phyloP scores from a whole-genome alignment of 2,113 vertebrate genomes.

The Dunckerocampus dactyliophorus region DNA sequence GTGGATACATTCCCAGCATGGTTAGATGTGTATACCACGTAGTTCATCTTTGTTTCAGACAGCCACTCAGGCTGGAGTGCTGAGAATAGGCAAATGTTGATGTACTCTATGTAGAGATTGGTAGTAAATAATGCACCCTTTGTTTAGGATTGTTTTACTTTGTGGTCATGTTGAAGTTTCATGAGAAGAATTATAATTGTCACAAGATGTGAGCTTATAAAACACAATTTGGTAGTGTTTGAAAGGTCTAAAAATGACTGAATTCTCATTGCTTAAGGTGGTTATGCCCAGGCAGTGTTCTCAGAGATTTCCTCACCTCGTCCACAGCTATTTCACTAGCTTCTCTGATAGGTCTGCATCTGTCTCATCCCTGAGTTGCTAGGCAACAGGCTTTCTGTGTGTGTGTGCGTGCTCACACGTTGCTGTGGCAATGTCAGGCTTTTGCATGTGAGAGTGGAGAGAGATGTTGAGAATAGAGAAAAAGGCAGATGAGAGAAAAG shows the following conservation, averaged over 20 bases:
- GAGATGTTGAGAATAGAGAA: constrained; percentile 57
- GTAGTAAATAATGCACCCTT: too few species aligned
- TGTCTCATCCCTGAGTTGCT: constrained; percentile 74
- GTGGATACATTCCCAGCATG: too few species aligned
- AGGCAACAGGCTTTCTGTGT: constrained; percentile 72
- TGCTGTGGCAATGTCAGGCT: constrained; percentile 61
- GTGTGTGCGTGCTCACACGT: constrained; percentile 47
- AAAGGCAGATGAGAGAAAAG: constrained; percentile 57
- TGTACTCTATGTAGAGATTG: too few species aligned
- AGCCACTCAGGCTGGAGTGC: too few species aligned
- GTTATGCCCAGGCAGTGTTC: constrained; percentile 48
- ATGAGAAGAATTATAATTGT: not conserved
- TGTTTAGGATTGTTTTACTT: not conserved
- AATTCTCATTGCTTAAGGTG: constrained; percentile 43
- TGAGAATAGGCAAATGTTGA: too few species aligned
- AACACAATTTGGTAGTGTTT: constrained; percentile 22
- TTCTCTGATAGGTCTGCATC: constrained; percentile 68
- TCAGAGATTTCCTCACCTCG: constrained; percentile 48
- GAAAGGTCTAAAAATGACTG: constrained; percentile 48
- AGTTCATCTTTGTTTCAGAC: too few species aligned
- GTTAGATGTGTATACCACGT: too few species aligned
- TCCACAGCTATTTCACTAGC: constrained; percentile 50
- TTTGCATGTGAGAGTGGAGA: constrained; percentile 51
- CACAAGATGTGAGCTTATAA: constrained; percentile 2
- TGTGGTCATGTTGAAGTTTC: not conserved